Base-by-base conservation (phyloP, 2,113 vertebrate genomes). In the Paracanthobrama guichenoti region DNA sequence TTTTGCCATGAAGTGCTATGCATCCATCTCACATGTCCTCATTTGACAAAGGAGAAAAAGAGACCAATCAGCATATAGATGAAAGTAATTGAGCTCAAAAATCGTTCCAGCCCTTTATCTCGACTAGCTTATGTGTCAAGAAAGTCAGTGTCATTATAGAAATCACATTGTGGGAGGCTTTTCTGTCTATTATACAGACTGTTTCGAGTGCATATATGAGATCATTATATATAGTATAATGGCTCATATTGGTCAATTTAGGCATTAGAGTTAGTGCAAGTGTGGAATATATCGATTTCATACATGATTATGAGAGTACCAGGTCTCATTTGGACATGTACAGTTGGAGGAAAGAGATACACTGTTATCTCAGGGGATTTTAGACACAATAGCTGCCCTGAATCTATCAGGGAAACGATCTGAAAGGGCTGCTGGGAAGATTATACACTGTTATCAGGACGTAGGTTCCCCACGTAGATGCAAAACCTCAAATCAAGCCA, bases 31-130 rank as follows among this genome's bases (percentile, higher is more conserved):
- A 2, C 60, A 42, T 12, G 60, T 53, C 46, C 77, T 80, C 16
- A 72, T 76, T 55, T 55, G 57, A 28, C 71, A 78, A 62, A 79
- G 50, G 59, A 9, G 7, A 16, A 64, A 76, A 74, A 72, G 71
- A 57, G 69, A 76, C 48, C 66, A 71, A 72, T 85, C 62, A 60
- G 35, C 39, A 20, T 57, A 80, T 20, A 26, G 39, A 76, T 46
- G 39, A 79, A 60, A 77, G 73, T 77, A 81, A 84, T 81, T 81
- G 86, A 31, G 72, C 72, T 71, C 64, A 79, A 81, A 79, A 81
- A 69, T 86, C 26, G 0, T 71, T 18, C 18, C n/a, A 44, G 22
- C 42, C 26, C 62, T 76, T 28, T 87, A 80, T 69, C 39, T 87
- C 22, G 11, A 80, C 50, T 75, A 35, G 22, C 79, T 82, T 62